Conservation (phyloP, 30 jellyfish, hydroid and myxozoan genomes). For the Catostylus mosaicus region DNA sequence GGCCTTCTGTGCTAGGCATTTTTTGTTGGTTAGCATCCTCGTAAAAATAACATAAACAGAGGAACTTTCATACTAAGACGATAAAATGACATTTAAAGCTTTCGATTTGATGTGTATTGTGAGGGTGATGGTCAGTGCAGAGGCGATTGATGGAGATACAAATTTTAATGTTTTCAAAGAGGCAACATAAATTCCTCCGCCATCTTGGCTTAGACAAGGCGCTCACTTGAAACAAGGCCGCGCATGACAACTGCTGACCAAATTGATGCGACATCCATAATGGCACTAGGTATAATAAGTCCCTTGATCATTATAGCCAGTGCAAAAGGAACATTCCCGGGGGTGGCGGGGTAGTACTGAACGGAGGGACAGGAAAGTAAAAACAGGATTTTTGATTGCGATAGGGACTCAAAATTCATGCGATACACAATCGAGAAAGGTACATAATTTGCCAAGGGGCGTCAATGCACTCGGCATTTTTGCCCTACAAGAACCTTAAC, state of each 20-base stretch:
- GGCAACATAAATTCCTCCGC: conserved; percentile 41
- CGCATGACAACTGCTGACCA: conserved; percentile 73
- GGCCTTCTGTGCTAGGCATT: conserved; percentile 87
- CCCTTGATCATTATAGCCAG: too few relatives aligned
- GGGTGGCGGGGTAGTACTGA: too few relatives aligned
- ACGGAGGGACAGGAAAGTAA: too few relatives aligned
- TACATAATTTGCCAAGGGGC: too few relatives aligned
- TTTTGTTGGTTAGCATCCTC: conserved; percentile 83
- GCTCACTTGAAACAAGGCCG: conserved; percentile 53
- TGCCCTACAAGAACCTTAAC: too few relatives aligned
- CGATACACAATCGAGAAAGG: too few relatives aligned
- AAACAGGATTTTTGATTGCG: too few relatives aligned
- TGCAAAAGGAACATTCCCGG: too few relatives aligned
- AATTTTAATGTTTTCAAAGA: neutral
- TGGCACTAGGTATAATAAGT: too few relatives aligned
- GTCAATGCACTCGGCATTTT: too few relatives aligned
- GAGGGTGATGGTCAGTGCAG: conserved; percentile 12
- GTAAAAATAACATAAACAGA: conserved; percentile 25
- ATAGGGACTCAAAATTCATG: too few relatives aligned
- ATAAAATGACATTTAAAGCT: conserved; percentile 10
- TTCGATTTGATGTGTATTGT: conserved; percentile 1
- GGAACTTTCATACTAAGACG: conserved; percentile 37
- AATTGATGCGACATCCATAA: neutral
- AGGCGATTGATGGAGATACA: conserved; percentile 74
- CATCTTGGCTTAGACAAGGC: conserved; percentile 58